Evolutionary conservation across 2,113 vertebrate genomes (phyloP), one percentile per base, ranked within the genome.

Genomic region (Festucalex cinctus): DNA sequence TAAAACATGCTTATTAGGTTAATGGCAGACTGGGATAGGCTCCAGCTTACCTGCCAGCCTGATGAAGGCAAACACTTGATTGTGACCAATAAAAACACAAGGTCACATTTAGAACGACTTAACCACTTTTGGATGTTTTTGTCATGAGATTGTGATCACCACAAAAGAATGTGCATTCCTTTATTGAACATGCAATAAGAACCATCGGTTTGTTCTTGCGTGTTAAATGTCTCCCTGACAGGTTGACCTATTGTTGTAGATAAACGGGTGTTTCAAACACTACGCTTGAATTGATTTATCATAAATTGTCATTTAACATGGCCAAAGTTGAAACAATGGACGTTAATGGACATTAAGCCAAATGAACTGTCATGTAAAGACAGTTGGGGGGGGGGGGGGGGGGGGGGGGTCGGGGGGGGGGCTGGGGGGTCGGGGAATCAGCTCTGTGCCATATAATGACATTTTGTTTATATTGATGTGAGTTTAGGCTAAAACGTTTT

Each of bases 391-490:
- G 20, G n/a, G n/a, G n/a, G n/a, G n/a, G n/a, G n/a, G n/a, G n/a
- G n/a, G n/a, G n/a, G n/a, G n/a, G n/a, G n/a, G n/a, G n/a, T n/a
- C n/a, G n/a, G n/a, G n/a, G n/a, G n/a, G n/a, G n/a, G n/a, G n/a
- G n/a, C n/a, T n/a, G n/a, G n/a, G n/a, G n/a, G n/a, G n/a, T n/a
- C n/a, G n/a, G n/a, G 1, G 5, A 37, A 60, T 69, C 22, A 60
- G n/a, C 43, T 63, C n/a, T 48, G 72, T 81, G 71, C 76, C 79
- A 80, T 70, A 63, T 13, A n/a, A 37, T 13, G 35, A 60, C 9
- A 60, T 60, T n/a, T 59, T 58, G 16, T 58, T 37, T 36, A 5
- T 37, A 36, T 13, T n/a, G 8, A 58, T 28, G 5, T 20, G n/a
- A 44, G 5, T 2, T 28, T 9, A 9, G 43, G 49, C 48, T 64